These are phyloP conservation scores for Natator depressus DNA, from an alignment of 2,113 vertebrate species.

Conservation along the genomic window DNA sequence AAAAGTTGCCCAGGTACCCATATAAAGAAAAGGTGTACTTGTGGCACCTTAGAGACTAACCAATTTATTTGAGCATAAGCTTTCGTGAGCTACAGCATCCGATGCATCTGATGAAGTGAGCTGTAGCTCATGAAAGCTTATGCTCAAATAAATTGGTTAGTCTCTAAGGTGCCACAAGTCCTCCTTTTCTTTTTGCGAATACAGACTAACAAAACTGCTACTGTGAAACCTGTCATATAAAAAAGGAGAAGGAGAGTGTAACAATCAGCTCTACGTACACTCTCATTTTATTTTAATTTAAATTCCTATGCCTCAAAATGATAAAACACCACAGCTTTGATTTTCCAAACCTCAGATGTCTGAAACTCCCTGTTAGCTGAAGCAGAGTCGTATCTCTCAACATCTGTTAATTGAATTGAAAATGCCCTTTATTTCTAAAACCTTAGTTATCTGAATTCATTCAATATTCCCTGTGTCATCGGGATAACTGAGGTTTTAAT, in stretches of 20 bases:
- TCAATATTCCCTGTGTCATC: neutral
- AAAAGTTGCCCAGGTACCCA: rapidly evolving
- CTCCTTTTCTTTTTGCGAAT: too few relatives aligned
- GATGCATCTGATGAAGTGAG: too few relatives aligned
- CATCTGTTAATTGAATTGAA: neutral
- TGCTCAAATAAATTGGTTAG: too few relatives aligned
- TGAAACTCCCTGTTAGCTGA: neutral
- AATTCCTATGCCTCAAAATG: neutral
- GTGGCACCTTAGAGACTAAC: too few relatives aligned
- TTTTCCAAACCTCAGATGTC: neutral
- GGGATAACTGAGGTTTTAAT: neutral
- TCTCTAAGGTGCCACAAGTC: too few relatives aligned
- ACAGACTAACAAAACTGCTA: too few relatives aligned
- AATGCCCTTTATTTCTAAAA: neutral
- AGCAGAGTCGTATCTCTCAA: neutral
- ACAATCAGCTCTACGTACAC: neutral
- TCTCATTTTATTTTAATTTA: neutral
- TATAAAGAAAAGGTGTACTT: too few relatives aligned
- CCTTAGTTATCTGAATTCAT: neutral
- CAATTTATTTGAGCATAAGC: too few relatives aligned
- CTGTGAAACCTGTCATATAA: neutral
- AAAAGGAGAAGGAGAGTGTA: neutral
- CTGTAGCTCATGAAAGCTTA: too few relatives aligned
- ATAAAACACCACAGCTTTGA: rapidly evolving
- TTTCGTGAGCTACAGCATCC: too few relatives aligned